phyloP scores from a whole-genome alignment of 2,888 invertebrate species.

The Ennomos erosarius region DNA sequence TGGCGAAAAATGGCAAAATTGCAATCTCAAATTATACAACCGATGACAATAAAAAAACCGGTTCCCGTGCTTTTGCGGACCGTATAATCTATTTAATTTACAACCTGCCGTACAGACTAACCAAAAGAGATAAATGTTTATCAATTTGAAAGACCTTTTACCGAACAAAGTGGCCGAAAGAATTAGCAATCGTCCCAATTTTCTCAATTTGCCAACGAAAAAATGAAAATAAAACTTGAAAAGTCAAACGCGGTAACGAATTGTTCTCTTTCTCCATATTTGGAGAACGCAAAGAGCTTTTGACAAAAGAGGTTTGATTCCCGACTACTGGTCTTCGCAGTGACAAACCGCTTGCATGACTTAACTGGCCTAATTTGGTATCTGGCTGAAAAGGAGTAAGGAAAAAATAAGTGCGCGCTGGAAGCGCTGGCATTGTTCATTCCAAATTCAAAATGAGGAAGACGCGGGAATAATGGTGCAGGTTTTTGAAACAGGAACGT shows the following conservation, averaged over 20 bases:
- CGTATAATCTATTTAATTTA: constrained; percentile 64
- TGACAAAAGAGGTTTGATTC: constrained; percentile 55
- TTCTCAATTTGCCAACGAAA: constrained; percentile 70
- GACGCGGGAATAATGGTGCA: constrained; percentile 78
- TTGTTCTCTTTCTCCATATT: constrained; percentile 63
- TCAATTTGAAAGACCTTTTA: constrained; percentile 59
- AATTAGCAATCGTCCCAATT: constrained; percentile 65
- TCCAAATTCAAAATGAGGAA: constrained; percentile 82
- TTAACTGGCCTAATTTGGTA: constrained; percentile 71
- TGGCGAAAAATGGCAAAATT: constrained; percentile 43
- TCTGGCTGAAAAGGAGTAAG: constrained; percentile 40
- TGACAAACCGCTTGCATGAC: constrained; percentile 71
- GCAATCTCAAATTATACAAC: constrained; percentile 42
- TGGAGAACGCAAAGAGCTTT: constrained; percentile 54
- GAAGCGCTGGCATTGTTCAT: constrained; percentile 75
- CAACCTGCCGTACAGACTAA: constrained; percentile 50
- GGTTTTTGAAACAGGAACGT: constrained; percentile 80
- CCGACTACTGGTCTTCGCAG: constrained; percentile 76
- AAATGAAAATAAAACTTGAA: constrained; percentile 52
- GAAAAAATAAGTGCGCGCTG: constrained; percentile 54
- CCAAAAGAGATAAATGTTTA: constrained; percentile 62
- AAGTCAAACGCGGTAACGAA: constrained; percentile 55
- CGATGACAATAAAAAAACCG: constrained; percentile 50
- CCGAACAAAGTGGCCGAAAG: constrained; percentile 57
- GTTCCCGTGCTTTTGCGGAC: constrained; percentile 47